A percentile compares a stretch with the other conserved stretches of the same genome.
phyloP scores from a whole-genome alignment of 1,140 invertebrate species.

The Bacillus rossius region DNA sequence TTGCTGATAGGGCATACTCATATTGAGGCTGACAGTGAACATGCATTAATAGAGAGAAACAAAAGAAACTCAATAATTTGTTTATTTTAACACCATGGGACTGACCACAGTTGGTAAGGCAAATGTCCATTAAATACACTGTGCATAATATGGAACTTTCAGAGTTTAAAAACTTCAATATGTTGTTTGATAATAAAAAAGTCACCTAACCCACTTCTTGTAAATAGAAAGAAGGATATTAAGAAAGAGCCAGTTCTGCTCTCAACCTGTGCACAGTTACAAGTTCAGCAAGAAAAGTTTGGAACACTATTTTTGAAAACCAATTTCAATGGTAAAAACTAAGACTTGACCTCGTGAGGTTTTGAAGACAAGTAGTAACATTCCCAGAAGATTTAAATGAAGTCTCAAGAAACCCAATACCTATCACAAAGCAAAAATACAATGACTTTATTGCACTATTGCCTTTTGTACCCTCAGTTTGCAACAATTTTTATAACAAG shows the following conservation, averaged over 20 bases:
- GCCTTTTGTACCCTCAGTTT: too few species aligned
- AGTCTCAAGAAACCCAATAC: not conserved
- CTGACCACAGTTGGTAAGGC: constrained; percentile 9
- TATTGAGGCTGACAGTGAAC: too few species aligned
- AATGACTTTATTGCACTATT: too few species aligned
- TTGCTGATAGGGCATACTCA: too few species aligned
- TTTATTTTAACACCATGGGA: constrained; percentile 1
- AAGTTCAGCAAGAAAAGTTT: constrained; percentile 9
- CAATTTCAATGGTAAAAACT: constrained; percentile 10
- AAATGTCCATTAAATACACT: constrained; percentile 4
- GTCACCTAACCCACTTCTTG: constrained; percentile 4
- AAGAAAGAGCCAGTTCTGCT: constrained; percentile 14
- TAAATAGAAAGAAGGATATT: constrained; percentile 10
- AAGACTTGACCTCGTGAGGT: constrained; percentile 15
- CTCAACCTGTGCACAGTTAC: constrained; percentile 9
- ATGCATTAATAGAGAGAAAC: too few species aligned
- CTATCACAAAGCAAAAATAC: too few species aligned
- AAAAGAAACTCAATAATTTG: too few species aligned
- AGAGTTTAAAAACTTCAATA: constrained; percentile 13
- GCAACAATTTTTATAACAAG: too few species aligned
- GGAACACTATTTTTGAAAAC: constrained; percentile 15
- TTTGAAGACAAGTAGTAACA: constrained; percentile 8
- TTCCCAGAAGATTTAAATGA: constrained; percentile 11
- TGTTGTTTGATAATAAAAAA: not conserved
- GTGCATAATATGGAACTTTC: constrained; percentile 12